Evolutionary conservation across 92 coral and sea anemone genomes (phyloP).

Genomic region (Actinernus sp.): DNA sequence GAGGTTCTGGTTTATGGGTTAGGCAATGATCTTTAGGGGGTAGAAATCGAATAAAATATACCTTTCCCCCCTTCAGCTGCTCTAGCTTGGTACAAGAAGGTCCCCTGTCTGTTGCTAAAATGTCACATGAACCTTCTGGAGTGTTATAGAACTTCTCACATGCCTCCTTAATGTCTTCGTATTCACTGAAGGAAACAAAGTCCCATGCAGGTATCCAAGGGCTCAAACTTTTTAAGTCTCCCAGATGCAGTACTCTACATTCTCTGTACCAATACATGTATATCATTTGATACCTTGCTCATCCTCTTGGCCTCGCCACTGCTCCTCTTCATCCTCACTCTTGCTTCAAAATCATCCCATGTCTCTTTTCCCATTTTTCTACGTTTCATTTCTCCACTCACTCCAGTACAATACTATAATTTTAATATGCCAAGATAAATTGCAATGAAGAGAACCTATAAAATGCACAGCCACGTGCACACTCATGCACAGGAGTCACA

Average conservation of each 20-base stretch:
- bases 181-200: constrained; percentile 45
- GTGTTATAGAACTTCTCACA: constrained; percentile 44
- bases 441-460: no score
- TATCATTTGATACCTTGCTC: constrained; percentile 7
- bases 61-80: constrained; percentile 58
- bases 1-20: constrained; percentile 5
- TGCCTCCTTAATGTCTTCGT: constrained; percentile 52
- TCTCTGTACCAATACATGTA: constrained; percentile 30
- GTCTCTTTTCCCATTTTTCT: constrained; percentile 49
- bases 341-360: constrained; percentile 68
- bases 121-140: constrained; percentile 60
- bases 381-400: constrained; percentile 57
- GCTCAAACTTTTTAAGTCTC: constrained; percentile 49
- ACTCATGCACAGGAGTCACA: no score
- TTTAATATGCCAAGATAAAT: no score
- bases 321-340: constrained; percentile 62
- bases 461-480: no score
- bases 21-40: constrained; percentile 7
- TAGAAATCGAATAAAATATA: constrained; percentile 34
- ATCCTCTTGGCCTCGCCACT: constrained; percentile 44
- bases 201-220: constrained; percentile 61
- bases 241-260: constrained; percentile 62
- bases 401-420: no score
- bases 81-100: constrained; percentile 64
- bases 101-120: constrained; percentile 60